Evolutionary conservation across 2,797 vertebrate species (phyloP).

Genomic region (Alosa sapidissima): DNA sequence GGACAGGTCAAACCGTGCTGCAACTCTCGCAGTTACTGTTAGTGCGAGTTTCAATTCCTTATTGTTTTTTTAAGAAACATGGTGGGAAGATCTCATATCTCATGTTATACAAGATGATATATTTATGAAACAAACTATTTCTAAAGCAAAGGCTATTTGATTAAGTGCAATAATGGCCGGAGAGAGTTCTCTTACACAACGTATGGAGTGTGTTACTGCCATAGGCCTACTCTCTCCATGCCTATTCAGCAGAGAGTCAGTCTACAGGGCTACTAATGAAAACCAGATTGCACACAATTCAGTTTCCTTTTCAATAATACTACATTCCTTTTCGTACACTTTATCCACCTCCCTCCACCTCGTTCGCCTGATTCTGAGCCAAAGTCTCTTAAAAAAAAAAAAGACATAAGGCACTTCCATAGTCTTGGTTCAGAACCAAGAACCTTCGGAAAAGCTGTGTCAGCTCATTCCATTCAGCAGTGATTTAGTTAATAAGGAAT

Average conservation of each 20-base stretch:
- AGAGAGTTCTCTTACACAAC: neutral
- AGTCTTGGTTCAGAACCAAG: constrained; percentile 28
- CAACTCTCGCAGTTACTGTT: neutral
- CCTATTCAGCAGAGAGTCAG: neutral
- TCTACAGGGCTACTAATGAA: neutral
- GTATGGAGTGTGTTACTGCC: neutral
- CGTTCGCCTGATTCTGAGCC: neutral
- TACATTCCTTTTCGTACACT: constrained; percentile 21
- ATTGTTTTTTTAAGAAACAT: neutral
- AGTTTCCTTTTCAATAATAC: neutral
- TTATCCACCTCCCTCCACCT: neutral
- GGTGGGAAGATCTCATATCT: neutral
- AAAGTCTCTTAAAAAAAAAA: neutral
- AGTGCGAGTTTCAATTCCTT: neutral
- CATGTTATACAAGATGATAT: neutral
- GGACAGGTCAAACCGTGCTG: neutral
- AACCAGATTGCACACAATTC: constrained; percentile 5
- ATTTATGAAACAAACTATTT: neutral
- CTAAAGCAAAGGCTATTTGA: neutral
- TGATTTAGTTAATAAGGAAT: constrained; percentile 40
- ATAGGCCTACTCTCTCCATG: neutral
- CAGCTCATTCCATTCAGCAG: constrained; percentile 50
- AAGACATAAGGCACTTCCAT: constrained; percentile 30
- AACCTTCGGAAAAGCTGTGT: constrained; percentile 37
- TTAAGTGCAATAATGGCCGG: no score